Evolutionary conservation across 2,113 vertebrate genomes (phyloP).

Genomic region (Psophia crepitans): DNA sequence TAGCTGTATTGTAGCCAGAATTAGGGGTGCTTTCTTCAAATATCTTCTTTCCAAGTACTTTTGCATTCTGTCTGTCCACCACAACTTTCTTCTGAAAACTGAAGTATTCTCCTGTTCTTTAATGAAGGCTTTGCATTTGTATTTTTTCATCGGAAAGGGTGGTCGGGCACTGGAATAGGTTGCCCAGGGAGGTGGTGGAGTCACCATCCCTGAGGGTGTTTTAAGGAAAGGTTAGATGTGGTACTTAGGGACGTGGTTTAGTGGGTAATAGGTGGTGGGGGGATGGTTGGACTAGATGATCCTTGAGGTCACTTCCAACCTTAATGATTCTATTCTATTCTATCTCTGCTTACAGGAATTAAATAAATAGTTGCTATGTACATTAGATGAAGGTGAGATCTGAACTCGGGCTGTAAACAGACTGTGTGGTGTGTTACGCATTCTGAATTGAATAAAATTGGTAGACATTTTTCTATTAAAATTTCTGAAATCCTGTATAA

Average conservation of each 20-base stretch:
- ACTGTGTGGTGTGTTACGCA: background rate
- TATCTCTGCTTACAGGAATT: background rate
- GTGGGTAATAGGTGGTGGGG: too few relatives aligned
- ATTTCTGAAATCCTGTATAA: background rate
- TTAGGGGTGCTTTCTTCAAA: background rate
- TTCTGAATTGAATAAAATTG: background rate
- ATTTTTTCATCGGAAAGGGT: too few relatives aligned
- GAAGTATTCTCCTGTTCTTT: background rate
- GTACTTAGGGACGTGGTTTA: too few relatives aligned
- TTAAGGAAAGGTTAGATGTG: too few relatives aligned
- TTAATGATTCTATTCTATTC: too few relatives aligned
- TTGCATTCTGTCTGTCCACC: background rate
- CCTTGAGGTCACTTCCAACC: too few relatives aligned
- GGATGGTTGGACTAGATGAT: too few relatives aligned
- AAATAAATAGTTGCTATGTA: background rate
- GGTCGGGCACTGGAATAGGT: too few relatives aligned
- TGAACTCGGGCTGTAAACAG: background rate
- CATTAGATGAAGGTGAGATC: background rate
- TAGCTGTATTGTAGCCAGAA: background rate
- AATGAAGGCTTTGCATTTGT: background rate
- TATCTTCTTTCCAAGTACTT: background rate
- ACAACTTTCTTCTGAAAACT: background rate
- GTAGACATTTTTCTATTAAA: background rate
- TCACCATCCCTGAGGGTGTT: too few relatives aligned
- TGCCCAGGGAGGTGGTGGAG: too few relatives aligned